Conservation (phyloP, 2,113 vertebrate species). For the Passer montanus region DNA sequence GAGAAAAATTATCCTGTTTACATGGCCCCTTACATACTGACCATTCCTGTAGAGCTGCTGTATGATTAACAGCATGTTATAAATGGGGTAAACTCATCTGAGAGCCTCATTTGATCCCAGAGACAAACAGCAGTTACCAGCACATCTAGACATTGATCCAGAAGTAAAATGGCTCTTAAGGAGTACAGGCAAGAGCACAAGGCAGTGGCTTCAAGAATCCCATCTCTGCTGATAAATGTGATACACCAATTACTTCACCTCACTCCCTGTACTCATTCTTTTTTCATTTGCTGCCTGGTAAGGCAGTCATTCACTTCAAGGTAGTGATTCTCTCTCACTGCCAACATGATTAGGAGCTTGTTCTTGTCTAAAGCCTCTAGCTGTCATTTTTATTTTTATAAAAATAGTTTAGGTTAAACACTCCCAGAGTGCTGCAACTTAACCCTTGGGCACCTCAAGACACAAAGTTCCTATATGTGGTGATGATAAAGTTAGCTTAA, state of each 20-base stretch:
- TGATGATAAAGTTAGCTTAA: background rate
- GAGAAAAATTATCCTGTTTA: background rate
- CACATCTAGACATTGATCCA: background rate
- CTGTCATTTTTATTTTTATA: background rate
- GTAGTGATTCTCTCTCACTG: background rate
- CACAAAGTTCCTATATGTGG: background rate
- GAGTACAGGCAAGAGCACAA: background rate
- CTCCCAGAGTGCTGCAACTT: accelerated
- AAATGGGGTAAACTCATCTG: background rate
- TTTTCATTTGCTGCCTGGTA: background rate
- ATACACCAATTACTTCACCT: background rate
- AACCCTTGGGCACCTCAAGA: background rate
- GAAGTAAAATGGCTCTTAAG: background rate
- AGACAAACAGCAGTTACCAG: background rate
- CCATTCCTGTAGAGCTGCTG: background rate
- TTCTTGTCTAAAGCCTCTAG: background rate
- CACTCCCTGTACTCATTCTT: background rate
- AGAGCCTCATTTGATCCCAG: background rate
- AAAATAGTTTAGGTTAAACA: background rate
- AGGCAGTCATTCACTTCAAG: background rate
- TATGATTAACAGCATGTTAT: background rate
- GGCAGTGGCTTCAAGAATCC: background rate
- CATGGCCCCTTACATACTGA: background rate
- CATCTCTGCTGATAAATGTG: background rate
- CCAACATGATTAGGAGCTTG: background rate